phyloP scores from a whole-genome alignment of 2,888 invertebrate species.

The Labia minor region DNA sequence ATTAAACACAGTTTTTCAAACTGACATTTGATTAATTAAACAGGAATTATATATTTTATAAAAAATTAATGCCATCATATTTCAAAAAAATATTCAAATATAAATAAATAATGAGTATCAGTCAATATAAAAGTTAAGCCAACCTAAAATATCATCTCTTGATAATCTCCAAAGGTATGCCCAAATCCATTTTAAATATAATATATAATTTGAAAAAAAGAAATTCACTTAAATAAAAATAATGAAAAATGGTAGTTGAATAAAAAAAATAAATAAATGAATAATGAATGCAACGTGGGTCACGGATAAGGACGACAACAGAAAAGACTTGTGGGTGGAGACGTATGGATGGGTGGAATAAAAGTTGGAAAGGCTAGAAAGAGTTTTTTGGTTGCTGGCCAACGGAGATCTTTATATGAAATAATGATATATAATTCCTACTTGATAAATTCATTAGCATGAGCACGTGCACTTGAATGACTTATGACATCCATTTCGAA shows the following conservation, averaged over 20 bases:
- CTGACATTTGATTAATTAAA: no score
- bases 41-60: no score
- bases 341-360: background rate
- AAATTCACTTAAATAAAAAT: background rate
- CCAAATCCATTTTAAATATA: no score
- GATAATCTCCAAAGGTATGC: no score
- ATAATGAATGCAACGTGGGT: background rate
- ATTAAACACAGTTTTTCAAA: no score
- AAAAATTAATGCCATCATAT: no score
- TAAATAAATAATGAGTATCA: no score
- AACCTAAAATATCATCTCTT: no score
- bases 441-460: background rate
- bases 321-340: background rate
- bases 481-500: background rate
- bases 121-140: no score
- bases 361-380: background rate
- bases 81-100: no score
- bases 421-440: background rate
- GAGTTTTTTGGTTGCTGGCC: background rate
- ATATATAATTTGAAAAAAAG: no score
- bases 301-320: background rate
- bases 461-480: background rate
- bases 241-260: background rate
- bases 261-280: background rate
- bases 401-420: background rate